A percentile compares a stretch with the other conserved stretches of the same genome.
These are phyloP conservation scores for Agrochola lychnidis DNA, from an alignment of 2,888 invertebrate genomes.

Conservation along the genomic window DNA sequence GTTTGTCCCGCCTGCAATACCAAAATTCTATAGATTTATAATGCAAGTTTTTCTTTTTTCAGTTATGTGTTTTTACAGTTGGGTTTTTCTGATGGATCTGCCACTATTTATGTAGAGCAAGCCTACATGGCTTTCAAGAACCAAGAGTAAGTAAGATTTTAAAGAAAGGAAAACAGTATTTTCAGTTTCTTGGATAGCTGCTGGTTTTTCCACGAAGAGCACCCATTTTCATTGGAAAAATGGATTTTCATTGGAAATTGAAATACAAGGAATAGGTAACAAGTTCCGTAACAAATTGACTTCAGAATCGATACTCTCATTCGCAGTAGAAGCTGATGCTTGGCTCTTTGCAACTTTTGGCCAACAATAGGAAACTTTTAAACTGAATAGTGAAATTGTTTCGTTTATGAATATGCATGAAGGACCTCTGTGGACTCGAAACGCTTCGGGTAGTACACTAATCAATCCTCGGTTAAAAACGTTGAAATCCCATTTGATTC, in stretches of 20 bases:
- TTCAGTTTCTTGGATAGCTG: background rate
- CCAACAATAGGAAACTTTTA: conserved; percentile 9
- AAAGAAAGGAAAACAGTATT: background rate
- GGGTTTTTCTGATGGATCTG: background rate
- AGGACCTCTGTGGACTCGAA: background rate
- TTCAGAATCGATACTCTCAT: background rate
- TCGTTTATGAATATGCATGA: conserved; percentile 17
- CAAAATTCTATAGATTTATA: too few relatives aligned
- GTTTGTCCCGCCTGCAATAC: too few relatives aligned
- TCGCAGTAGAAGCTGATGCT: background rate
- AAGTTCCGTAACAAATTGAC: background rate
- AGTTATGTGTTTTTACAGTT: too few relatives aligned
- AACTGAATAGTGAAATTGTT: conserved; percentile 16
- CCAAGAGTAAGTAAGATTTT: background rate
- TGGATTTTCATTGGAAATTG: background rate
- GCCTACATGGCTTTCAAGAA: too few relatives aligned
- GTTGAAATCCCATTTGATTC: background rate
- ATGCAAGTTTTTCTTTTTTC: too few relatives aligned
- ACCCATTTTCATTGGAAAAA: background rate
- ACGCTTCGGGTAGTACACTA: background rate
- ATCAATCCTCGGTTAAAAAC: background rate
- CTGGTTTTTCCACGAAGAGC: too few relatives aligned
- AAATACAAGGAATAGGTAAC: background rate
- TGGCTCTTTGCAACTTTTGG: conserved; percentile 22
- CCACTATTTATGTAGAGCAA: background rate